Percentiles rank a stretch among this genome's conserved stretches.
Evolutionary conservation across 1,140 invertebrate genomes (phyloP).

Genomic region (Anastrepha ludens): DNA sequence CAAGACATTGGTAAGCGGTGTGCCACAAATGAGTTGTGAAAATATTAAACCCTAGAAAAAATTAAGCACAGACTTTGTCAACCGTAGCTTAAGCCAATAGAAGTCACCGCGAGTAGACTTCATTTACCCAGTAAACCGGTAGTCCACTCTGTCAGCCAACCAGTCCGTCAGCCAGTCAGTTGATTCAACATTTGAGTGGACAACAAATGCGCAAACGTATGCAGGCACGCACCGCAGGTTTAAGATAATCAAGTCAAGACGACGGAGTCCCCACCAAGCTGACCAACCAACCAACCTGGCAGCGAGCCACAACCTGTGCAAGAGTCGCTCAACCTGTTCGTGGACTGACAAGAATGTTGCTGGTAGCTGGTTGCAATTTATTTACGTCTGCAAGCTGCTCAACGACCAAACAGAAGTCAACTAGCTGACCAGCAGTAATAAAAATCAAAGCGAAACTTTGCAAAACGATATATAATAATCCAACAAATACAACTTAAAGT

Average conservation of each 20-base stretch:
- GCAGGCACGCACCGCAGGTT: constrained; percentile 32
- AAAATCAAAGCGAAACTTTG: background rate
- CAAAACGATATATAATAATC: background rate
- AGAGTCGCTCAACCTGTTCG: constrained; percentile 21
- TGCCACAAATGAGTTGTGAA: background rate
- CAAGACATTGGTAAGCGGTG: background rate
- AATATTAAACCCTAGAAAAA: background rate
- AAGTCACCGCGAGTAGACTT: background rate
- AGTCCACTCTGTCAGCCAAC: background rate
- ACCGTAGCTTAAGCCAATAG: background rate
- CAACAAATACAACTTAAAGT: background rate
- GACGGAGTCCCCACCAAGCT: background rate
- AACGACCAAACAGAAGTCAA: constrained; percentile 28
- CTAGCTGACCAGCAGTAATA: constrained; percentile 6
- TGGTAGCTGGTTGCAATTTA: constrained; percentile 2
- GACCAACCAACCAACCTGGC: background rate
- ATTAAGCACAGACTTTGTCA: background rate
- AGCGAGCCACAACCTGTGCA: background rate
- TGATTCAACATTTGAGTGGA: background rate
- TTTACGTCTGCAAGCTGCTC: constrained; percentile 1
- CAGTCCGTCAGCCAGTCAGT: constrained; percentile 20
- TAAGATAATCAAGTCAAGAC: constrained; percentile 28
- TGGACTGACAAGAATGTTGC: constrained; percentile 33
- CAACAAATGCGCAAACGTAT: constrained; percentile 26
- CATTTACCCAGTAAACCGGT: background rate